These are phyloP conservation scores for Rhamnusium bicolor DNA, from an alignment of 2,888 invertebrate species.

Conservation along the genomic window DNA sequence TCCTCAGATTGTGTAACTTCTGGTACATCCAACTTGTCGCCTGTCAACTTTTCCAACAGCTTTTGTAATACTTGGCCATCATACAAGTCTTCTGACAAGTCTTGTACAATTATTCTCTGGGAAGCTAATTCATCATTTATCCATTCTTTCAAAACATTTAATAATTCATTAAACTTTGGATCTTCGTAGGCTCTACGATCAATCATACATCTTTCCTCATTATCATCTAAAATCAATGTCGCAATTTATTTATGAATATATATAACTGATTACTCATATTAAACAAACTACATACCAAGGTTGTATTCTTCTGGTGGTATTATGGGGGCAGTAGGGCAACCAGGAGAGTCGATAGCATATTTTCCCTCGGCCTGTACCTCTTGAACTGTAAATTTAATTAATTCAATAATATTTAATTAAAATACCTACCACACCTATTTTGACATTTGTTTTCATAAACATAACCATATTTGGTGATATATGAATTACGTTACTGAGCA, in stretches of 20 bases:
- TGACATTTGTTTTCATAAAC: slow-evolving; percentile 55
- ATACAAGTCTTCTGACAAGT: slow-evolving; percentile 96
- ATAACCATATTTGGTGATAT: slow-evolving; percentile 63
- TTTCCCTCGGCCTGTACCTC: slow-evolving; percentile 97
- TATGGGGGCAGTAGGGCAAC: slow-evolving; percentile 88
- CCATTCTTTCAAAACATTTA: slow-evolving; percentile 95
- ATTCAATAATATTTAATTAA: slow-evolving; percentile 13
- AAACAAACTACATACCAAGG: slow-evolving; percentile 77
- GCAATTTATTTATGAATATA: background rate
- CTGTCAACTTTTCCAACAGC: slow-evolving; percentile 87
- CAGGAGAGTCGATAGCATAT: slow-evolving; percentile 97
- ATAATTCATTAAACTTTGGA: slow-evolving; percentile 87
- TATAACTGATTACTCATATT: too few species aligned
- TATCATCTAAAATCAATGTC: slow-evolving; percentile 81
- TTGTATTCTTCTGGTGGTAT: slow-evolving; percentile 95
- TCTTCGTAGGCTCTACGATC: slow-evolving; percentile 91
- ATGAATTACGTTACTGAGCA: background rate
- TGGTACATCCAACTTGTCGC: slow-evolving; percentile 93
- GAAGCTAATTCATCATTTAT: slow-evolving; percentile 97
- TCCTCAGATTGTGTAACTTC: slow-evolving; percentile 99
- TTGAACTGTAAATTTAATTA: slow-evolving; percentile 81
- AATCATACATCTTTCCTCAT: slow-evolving; percentile 97
- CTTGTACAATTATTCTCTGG: slow-evolving; percentile 97
- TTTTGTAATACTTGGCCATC: slow-evolving; percentile 93
- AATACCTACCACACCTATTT: slow-evolving; percentile 44